Evolutionary conservation across 2,797 vertebrate genomes (phyloP), one percentile per base, ranked within the genome.

Genomic region (Alcedo quadribrachys): DNA sequence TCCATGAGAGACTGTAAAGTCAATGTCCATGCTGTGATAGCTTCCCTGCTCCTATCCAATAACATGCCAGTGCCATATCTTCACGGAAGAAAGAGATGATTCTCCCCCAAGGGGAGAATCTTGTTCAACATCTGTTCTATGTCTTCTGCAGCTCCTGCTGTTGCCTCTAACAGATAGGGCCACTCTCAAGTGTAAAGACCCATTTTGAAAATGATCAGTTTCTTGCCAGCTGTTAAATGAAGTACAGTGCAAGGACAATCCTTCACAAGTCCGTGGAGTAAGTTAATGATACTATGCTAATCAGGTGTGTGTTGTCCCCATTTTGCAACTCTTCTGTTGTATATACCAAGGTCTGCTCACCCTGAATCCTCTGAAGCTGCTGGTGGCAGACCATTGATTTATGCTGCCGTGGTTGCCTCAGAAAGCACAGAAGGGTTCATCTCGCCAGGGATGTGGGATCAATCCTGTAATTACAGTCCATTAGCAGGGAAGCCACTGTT

Each of bases 391-490:
- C 48, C 89, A 83, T 69, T 93, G 94, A 95, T 96, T 95, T 92
- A 94, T 78, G 61, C 79, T 63, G 45, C 7, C 71, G 66, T 35
- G 85, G 86, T 25, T 95, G 84, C 89, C 79, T 93, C 78, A 71
- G 89, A 85, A 89, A 95, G 69, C 84, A 92, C 78, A 87, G 75
- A 89, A 87, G 58, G 69, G 89, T 93, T 96, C 84, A 83, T 75
- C 74, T 90, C 87, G 90, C 92, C 68, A 74, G 84, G 32, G 79
- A 87, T 87, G 71, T 71, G 84, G 93, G 92, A 95, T 96, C 93
- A 95, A 94, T 95, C 90, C 94, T 92, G 90, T 96, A 95, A 95
- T 95, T 95, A 95, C 93, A 95, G 66, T 85, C 92, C 92, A 92
- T 95, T 96, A 96, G 62, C 69, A 94, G 79, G 71, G 81, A 90